Base-by-base conservation (phyloP, 2,888 invertebrate genomes). In the Synergus itoensis region DNA sequence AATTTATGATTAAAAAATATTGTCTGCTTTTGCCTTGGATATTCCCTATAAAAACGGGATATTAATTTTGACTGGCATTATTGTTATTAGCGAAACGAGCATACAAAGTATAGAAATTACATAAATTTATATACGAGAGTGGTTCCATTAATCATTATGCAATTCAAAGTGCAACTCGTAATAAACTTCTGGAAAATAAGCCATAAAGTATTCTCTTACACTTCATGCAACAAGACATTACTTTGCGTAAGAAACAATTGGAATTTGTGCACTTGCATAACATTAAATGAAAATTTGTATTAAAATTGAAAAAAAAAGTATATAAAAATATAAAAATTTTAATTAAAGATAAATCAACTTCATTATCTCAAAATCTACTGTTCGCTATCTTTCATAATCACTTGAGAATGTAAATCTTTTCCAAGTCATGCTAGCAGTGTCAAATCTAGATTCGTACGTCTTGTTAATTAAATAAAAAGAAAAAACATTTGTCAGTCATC, bases 401-500 rank as follows among this genome's bases (percentile, higher is more conserved):
- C 16, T 11, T 48, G 28, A 16, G 16, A 53, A 53, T n/a, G 8
- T n/a, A 28, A 12, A 28, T 48, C 7, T 69, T 45, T 41, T 8
- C 1, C 43, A 14, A 69, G 21, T 69, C 67, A 43, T 21, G 18
- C n/a, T 53, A 53, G 1, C 53, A n/a, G 8, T 53, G n/a, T 9
- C n/a, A 1, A 53, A 53, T 18, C 5, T n/a, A 43, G 18, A 18
- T 18, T 45, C 21, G 45, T 43, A 28, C 8, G 21, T 21, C 14
- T 67, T 67, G n/a, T 11, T 67, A 28, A 48, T 48, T 45, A 28
- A n/a, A n/a, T 0, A 36, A 36, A 36, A 36, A 36, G 2, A 69
- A 69, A 45, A 43, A 69, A 69, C 8, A 18, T 62, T 57, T 77
- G 40, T 65, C 53, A 77, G 18, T 18, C 53, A 36, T 40, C 16